A percentile compares a stretch with the other conserved stretches of the same genome.
These are phyloP conservation scores for Buphagus erythrorhynchus DNA, from an alignment of 2,797 vertebrate species.

Conservation along the genomic window DNA sequence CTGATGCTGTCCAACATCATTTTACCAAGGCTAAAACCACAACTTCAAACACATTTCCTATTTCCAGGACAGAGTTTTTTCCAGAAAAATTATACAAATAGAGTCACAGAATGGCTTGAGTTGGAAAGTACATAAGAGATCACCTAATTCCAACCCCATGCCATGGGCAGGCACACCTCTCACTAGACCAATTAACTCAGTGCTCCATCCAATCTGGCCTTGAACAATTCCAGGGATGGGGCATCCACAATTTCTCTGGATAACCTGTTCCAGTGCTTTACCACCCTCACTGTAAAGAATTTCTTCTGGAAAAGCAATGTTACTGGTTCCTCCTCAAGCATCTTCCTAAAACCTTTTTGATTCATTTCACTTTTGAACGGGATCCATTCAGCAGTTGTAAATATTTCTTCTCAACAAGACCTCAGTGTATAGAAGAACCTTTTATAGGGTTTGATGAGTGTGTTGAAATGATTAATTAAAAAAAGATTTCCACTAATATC, in stretches of 20 bases:
- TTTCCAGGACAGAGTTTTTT: not conserved
- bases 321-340: not conserved
- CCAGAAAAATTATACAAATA: not conserved
- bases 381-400: not conserved
- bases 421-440: not conserved
- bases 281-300: not conserved
- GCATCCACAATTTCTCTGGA: not conserved
- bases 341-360: not conserved
- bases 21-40: not conserved
- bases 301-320: not conserved
- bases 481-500: not conserved
- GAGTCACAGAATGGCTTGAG: not conserved
- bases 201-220: not conserved
- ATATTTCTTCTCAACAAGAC: not conserved
- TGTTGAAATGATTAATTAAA: slow-evolving; percentile 5
- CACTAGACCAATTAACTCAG: not conserved
- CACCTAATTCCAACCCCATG: rapidly evolving
- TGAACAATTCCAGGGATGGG: not conserved
- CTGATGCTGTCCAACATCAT: not conserved
- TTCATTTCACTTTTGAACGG: not conserved
- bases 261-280: not conserved
- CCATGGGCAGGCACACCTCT: not conserved
- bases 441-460: not conserved
- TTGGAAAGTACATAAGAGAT: not conserved
- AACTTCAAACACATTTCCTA: not conserved